These are phyloP conservation scores for Aviceda subcristata DNA, from an alignment of 2,113 vertebrate genomes.

Conservation along the genomic window DNA sequence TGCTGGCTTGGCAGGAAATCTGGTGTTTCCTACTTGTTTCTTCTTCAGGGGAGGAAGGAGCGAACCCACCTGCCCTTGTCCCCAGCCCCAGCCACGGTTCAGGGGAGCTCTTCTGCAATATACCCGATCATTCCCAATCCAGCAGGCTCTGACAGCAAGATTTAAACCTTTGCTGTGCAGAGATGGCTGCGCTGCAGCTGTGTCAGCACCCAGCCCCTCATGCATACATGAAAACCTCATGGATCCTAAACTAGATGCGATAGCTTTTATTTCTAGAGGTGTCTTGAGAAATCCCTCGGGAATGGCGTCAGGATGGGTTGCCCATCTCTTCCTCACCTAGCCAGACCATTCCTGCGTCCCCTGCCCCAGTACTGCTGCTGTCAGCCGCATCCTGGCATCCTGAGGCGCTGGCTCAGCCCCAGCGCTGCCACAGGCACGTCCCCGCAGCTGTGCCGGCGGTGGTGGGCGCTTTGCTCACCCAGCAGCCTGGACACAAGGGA, in stretches of 20 bases:
- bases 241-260: neutral
- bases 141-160: neutral
- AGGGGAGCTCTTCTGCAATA: neutral
- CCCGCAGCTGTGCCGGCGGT: fast-evolving
- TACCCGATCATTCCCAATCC: neutral
- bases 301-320: neutral
- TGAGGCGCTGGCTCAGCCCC: too few relatives aligned
- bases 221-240: neutral
- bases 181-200: neutral
- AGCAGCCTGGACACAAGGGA: neutral
- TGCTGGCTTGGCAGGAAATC: conserved; percentile 42
- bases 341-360: neutral
- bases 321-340: neutral
- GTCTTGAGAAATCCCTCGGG: neutral
- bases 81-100: neutral
- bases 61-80: neutral
- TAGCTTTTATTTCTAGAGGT: neutral
- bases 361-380: neutral
- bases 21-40: conserved; percentile 32
- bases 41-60: neutral
- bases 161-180: neutral
- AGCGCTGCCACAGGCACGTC: neutral
- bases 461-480: fast-evolving
- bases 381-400: neutral
- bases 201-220: neutral